Evolutionary conservation across 2,888 invertebrate genomes (phyloP), one percentile per base, ranked within the genome.

Genomic region (Oegoconia quadripuncta): DNA sequence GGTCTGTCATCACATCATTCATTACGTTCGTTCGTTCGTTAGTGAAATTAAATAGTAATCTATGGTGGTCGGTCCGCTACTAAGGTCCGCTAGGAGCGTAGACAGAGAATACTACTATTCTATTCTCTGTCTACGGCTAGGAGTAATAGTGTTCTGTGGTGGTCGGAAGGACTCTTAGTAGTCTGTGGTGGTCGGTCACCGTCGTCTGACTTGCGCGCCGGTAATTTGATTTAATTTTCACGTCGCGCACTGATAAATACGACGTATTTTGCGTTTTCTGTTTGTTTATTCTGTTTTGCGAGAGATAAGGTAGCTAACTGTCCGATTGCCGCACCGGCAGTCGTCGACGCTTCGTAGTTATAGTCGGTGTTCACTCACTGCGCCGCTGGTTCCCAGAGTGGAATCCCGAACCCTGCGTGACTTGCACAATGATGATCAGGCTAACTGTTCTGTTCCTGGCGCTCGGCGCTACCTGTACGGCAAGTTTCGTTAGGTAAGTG

Each of bases 401-500:
- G 12, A 3, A 5, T 4, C 3, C 3, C 4, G 14, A 12, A n/a
- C 25, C 29, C 28, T 48, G 46, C 50, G 58, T 64, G 66, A 67
- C 59, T 74, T 69, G 70, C 68, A 64, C 44, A 56, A 69, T 44
- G 49, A 80, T 81, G 80, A 63, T 59, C 33, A 65, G 58, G 48
- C 49, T 68, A 27, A 48, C 71, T 35, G 20, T 76, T 34, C 39
- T 76, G 15, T 48, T 80, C 31, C 46, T 77, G 57, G 73, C 73
- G 30, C 40, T 78, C 37, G 55, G 59, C 48, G 64, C 67, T 37
- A 52, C 66, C 40, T 69, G 66, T 51, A 67, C 59, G 39, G 62
- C 69, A 28, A 75, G 63, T 17, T 69, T 80, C 42, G 47, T 62
- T 18, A 73, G 81, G 83, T 80, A 60, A 53, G 44, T 29, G 6